Evolutionary conservation across 1,140 invertebrate species (phyloP), one percentile per base, ranked within the genome.

Genomic region (Hermatobates lingyangjiaoensis): DNA sequence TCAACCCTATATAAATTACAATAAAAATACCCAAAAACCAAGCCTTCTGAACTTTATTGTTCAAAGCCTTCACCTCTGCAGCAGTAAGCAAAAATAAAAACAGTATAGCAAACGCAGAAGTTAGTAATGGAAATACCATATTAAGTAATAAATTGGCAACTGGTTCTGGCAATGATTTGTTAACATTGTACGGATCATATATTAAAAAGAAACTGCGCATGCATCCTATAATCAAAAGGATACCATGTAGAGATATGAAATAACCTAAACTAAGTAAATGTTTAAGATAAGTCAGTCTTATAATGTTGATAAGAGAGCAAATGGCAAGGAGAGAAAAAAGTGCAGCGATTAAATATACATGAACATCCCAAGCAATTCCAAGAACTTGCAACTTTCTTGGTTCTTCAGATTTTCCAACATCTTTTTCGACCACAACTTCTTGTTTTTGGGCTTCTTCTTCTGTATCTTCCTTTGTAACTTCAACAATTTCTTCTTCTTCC

Each of bases 151-250:
- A 75, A 53, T 82, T 78, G 26, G 85, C 82, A 12, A 89, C 63
- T 30, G 83, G 78, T n/a, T 78, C 72, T 27, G 82, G 81, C 57
- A 89, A 74, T 0, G 79, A 82, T 38, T 74, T 72, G 51, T 80
- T 77, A 5, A 83, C 76, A 60, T 91, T 91, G 61, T 93, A 92
- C 0, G 87, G 81, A 68, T 92, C 88, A 59, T 88, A 84, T 56
- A 88, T 83, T 46, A 93, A 72, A 61, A 87, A 89, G 58, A 87
- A 81, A 57, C 86, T 84, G 44, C 88, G 70, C 55, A 86, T 68
- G 3, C 81, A 73, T 57, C 87, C 88, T 10, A 89, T 79, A 14
- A 80, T 69, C 2, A 87, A 81, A 12, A 92, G 63, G 34, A 90
- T 73, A 1, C 85, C 65, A 64, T 90, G 84, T 4, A 91, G 71